Base-by-base conservation (phyloP, 2,888 invertebrate species). In the Phalera bucephala region DNA sequence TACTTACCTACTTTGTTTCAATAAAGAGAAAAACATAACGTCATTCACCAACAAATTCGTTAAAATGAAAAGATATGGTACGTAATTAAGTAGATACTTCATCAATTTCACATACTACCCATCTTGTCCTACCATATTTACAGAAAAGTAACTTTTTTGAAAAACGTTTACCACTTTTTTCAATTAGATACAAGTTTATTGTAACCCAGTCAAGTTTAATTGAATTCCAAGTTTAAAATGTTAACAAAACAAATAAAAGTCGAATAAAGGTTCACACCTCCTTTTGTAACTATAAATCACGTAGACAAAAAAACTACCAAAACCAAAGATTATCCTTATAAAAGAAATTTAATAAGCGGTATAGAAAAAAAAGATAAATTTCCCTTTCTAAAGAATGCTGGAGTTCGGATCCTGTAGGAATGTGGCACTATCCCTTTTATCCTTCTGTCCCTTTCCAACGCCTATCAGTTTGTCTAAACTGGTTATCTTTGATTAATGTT, bases 401-500 rank as follows among this genome's bases (percentile, higher is more conserved):
- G 55, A 51, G 61, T 52, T 43, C 61, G 62, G 70, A 68, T 73
- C 80, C 77, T 68, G 44, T 34, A 65, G 77, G 84, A 80, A 84
- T 84, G 75, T 69, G 40, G 44, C 58, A 73, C 78, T 76, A 55
- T 84, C 80, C 72, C 79, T 79, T 72, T 84, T 75, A 26, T 39
- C 40, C 41, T 7, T 43, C 60, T 47, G 36, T 44, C 61, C 45
- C 36, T 52, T 43, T 78, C 65, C 35, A 22, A 33, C 31, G 33
- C 37, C 9, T 14, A 42, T 36, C 41, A 45, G 49, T 48, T 52
- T 58, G 61, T 61, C 44, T 52, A 61, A 79, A 80, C 81, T 74
- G 71, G 84, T 85, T 84, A 76, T 50, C 53, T 65, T 74, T 85
- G 86, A 86, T 85, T 81, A 83, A 86, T 83, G 72, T 56, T 47